Percentiles rank a stretch among this genome's conserved stretches.
Conservation (phyloP, 2,797 vertebrate species). For the Siniperca scherzeri region DNA sequence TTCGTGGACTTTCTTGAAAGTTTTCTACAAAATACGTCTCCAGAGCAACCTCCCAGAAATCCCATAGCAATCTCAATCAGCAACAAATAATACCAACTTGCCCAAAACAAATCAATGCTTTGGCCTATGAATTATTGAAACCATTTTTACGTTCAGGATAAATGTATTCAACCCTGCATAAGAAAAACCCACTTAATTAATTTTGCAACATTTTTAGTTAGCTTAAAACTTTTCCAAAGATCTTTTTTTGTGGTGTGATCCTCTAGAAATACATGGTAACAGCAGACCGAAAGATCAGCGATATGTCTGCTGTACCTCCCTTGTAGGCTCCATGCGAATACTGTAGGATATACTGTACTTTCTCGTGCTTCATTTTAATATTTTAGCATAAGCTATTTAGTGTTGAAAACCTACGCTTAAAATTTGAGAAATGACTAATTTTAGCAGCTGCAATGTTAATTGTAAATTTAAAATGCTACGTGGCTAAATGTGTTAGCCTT, state of each 20-base stretch:
- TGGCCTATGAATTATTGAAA: not conserved
- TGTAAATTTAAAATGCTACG: too few species aligned
- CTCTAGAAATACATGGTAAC: not conserved
- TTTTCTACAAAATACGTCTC: constrained; percentile 1
- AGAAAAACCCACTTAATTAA: not conserved
- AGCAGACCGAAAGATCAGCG: too few species aligned
- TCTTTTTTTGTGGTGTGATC: not conserved
- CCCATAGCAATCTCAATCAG: not conserved
- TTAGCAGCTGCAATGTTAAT: not conserved
- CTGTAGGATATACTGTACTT: not conserved
- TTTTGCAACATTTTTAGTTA: not conserved
- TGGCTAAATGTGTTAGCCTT: not conserved
- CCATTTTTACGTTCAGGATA: not conserved
- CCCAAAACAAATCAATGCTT: not conserved
- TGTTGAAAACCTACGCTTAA: not conserved
- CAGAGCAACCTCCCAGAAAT: not conserved
- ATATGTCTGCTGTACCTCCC: not conserved
- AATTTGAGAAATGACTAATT: not conserved
- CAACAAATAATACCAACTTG: not conserved
- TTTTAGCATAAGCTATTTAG: not conserved
- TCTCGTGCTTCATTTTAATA: not conserved
- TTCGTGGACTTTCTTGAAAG: not conserved
- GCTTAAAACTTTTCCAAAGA: not conserved
- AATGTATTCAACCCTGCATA: not conserved
- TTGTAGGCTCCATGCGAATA: not conserved